These are phyloP conservation scores for Leptocoma aspasia DNA, from an alignment of 2,113 vertebrate genomes.

Conservation along the genomic window DNA sequence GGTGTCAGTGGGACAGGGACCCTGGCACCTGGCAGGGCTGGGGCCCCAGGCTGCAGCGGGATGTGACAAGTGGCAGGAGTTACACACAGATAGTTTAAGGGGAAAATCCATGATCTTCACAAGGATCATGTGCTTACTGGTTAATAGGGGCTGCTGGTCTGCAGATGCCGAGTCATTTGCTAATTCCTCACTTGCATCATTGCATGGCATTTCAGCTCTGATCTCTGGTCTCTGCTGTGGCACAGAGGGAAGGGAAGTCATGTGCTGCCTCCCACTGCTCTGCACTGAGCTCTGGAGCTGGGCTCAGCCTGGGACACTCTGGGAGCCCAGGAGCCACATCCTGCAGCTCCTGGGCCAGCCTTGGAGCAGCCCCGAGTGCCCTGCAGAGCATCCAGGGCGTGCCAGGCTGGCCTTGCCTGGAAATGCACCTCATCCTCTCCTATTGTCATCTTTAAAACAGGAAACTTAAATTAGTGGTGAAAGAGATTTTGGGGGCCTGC, in stretches of 20 bases:
- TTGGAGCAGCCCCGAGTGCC: neutral
- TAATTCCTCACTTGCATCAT: neutral
- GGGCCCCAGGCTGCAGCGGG: neutral
- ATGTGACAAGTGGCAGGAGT: neutral
- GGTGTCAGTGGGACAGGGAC: too few relatives aligned
- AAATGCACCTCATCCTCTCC: neutral
- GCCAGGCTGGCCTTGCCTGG: neutral
- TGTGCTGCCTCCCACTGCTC: neutral
- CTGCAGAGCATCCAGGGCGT: neutral
- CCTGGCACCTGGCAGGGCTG: neutral
- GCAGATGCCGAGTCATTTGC: slow-evolving; percentile 13
- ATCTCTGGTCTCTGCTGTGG: neutral
- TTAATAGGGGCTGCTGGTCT: slow-evolving; percentile 20
- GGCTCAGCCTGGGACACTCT: too few relatives aligned
- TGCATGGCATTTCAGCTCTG: neutral
- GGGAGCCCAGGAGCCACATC: neutral
- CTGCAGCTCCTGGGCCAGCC: neutral
- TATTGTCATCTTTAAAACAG: neutral
- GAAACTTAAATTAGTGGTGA: neutral
- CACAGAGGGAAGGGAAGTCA: neutral
- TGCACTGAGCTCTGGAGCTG: neutral
- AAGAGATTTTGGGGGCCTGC: neutral
- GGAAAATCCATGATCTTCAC: neutral
- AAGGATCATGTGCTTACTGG: neutral
- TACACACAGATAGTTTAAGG: neutral